phyloP scores from a whole-genome alignment of 2,113 vertebrate genomes.

The Callocephalon fimbriatum region DNA sequence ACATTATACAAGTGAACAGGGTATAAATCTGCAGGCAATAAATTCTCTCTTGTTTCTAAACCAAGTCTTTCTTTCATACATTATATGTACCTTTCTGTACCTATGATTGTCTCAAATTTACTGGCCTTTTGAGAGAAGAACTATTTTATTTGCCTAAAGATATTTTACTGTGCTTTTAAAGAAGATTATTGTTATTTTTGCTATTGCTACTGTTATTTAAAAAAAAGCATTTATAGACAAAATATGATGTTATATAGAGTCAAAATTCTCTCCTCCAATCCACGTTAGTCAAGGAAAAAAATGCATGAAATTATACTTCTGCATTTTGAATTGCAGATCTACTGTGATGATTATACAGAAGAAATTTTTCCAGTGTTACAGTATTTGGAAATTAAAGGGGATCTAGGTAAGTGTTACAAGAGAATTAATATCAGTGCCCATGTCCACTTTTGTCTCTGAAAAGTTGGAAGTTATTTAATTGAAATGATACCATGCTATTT shows the following conservation, averaged over 20 bases:
- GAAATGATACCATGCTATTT: background rate
- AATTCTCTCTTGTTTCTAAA: background rate
- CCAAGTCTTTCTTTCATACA: background rate
- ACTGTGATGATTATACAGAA: background rate
- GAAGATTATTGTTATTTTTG: background rate
- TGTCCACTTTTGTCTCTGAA: background rate
- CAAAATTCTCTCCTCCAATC: background rate
- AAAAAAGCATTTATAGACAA: background rate
- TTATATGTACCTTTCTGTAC: background rate
- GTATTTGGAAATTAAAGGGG: background rate
- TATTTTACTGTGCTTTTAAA: background rate
- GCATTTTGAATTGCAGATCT: background rate
- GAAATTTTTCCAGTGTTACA: background rate
- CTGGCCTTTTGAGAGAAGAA: background rate
- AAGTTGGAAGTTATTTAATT: background rate
- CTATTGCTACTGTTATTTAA: background rate
- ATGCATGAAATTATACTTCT: background rate
- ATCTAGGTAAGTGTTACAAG: background rate
- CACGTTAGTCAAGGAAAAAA: background rate
- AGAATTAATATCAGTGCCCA: background rate
- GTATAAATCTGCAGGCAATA: background rate
- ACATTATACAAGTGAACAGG: background rate
- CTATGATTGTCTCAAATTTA: background rate
- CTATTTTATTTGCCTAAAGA: background rate
- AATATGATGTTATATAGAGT: background rate